Base-by-base conservation (phyloP, 2,113 vertebrate species). In the Holacanthus passer region DNA sequence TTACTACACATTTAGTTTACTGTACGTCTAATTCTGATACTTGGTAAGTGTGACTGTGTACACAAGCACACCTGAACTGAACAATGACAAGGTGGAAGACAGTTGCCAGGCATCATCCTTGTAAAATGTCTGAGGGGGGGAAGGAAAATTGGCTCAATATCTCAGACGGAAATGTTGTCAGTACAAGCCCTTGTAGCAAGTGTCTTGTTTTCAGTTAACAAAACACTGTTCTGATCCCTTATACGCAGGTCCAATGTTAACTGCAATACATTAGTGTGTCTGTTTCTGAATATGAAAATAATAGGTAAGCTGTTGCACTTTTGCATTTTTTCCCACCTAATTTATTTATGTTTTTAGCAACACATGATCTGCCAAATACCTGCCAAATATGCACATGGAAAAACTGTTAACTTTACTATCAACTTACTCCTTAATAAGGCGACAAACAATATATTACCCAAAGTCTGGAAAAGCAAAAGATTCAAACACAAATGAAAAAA, bases 41-140 rank as follows among this genome's bases (percentile, higher is more conserved):
- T 22, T 32, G 20, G 24, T 6, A 17, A n/a, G 11, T 13, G 32
- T 16, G 60, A 8, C 20, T 9, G 2, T 10, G 22, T 27, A 2
- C 52, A 66, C 47, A 56, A 56, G 6, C 0, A 7, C 53, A 62
- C 70, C 29, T 41, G 35, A 22, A 7, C 63, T 58, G 13, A 47
- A 55, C 4, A 7, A 60, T 19, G 11, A 59, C 74, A 12, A 64
- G 55, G 10, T 29, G 19, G 12, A 60, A n/a, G 20, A 53, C 37
- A 43, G 45, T 29, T 35, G 0, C 22, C 56, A 0, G 4, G 45
- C 79, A 80, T 92, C 84, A 93, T 89, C 91, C 87, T 87, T 89
- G 8, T 43, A 7, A 29, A 50, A 45, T 3, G 4, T 66, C 13
- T 55, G 56, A 63, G 24, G 60, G 45, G 9, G 19, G 11, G 27